phyloP scores from a whole-genome alignment of 1,140 invertebrate genomes.

The Pachypsylla venusta region DNA sequence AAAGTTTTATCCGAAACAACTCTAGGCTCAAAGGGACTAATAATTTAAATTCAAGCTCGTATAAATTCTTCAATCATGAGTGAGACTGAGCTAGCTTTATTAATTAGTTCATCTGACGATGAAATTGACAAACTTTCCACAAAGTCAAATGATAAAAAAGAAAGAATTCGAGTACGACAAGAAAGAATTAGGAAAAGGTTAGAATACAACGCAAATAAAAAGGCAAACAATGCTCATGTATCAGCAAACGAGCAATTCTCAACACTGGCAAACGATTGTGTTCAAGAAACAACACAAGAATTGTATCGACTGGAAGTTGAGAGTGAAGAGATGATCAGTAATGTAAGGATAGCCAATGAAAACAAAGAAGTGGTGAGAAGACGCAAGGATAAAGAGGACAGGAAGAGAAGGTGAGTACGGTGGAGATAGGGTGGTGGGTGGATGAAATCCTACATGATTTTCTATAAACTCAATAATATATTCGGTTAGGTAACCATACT shows the following conservation, averaged over 20 bases:
- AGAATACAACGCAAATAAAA: constrained; percentile 2
- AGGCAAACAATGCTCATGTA: background rate
- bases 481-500: too few relatives aligned
- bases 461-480: too few relatives aligned
- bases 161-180: background rate
- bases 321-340: constrained; percentile 2
- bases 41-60: too few relatives aligned
- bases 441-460: too few relatives aligned
- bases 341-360: background rate
- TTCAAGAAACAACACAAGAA: background rate
- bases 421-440: too few relatives aligned
- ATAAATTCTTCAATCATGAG: too few relatives aligned
- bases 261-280: background rate
- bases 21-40: too few relatives aligned
- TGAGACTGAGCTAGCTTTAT: too few relatives aligned
- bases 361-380: background rate
- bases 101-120: too few relatives aligned
- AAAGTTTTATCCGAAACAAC: too few relatives aligned
- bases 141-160: background rate
- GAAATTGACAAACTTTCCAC: background rate
- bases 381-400: background rate
- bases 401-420: too few relatives aligned
- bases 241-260: background rate
- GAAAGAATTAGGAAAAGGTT: background rate
- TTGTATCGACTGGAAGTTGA: background rate